These are phyloP conservation scores for Neosilurus hyrtlii DNA, from an alignment of 2,797 vertebrate species.

Conservation along the genomic window DNA sequence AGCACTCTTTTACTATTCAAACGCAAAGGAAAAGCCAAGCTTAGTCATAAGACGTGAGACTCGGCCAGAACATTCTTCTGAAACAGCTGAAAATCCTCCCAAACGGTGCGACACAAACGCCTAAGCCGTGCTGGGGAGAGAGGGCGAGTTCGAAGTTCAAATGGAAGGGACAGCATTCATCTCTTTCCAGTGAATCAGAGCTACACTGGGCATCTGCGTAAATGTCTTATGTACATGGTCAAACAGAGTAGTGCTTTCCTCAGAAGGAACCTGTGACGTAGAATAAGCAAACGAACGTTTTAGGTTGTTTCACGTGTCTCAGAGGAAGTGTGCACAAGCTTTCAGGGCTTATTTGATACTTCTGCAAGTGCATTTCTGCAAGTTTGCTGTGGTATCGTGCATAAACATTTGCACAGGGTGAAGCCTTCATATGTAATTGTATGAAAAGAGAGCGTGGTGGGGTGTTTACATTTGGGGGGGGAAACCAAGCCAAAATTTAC, in stretches of 20 bases:
- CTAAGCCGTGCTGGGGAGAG: background rate
- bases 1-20: constrained; percentile 50
- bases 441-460: background rate
- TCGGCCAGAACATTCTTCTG: constrained; percentile 37
- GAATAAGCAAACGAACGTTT: background rate
- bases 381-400: background rate
- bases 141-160: background rate
- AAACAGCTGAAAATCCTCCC: constrained; percentile 10
- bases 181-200: background rate
- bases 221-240: background rate
- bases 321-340: background rate
- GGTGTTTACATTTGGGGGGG: background rate
- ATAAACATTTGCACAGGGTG: background rate
- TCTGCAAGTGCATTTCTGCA: background rate
- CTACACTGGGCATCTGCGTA: background rate
- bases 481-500: background rate
- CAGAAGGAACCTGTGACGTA: background rate
- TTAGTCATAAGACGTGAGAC: constrained; percentile 40
- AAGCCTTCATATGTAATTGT: background rate
- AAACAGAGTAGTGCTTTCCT: background rate
- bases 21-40: constrained; percentile 55
- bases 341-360: background rate
- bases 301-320: background rate
- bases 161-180: background rate
- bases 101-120: background rate